Evolutionary conservation across 92 coral and sea anemone species (phyloP).

Genomic region (Montipora capitata): DNA sequence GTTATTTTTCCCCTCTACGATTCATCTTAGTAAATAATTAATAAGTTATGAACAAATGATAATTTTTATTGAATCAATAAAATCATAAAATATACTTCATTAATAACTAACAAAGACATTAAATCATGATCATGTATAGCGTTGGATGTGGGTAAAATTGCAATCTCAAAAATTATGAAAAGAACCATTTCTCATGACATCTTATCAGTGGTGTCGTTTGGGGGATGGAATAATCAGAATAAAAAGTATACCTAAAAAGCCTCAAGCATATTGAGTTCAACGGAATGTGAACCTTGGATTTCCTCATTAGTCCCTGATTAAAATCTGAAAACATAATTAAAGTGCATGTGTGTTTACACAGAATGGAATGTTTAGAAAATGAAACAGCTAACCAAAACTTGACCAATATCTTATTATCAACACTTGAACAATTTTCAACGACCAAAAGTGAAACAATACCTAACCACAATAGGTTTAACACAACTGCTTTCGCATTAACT

Average conservation of each 20-base stretch:
- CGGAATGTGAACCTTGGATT: not conserved
- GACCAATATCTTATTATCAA: not conserved
- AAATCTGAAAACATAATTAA: not conserved
- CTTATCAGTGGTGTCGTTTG: conserved; percentile 3
- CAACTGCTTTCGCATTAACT: not conserved
- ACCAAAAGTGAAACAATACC: conserved; percentile 2
- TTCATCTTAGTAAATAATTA: not conserved
- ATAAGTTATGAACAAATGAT: not conserved
- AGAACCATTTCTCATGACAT: conserved; percentile 5
- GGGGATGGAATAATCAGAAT: not conserved
- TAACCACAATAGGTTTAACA: not conserved
- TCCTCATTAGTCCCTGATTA: conserved; percentile 2
- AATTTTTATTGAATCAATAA: not conserved
- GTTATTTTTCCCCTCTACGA: not conserved
- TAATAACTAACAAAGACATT: not conserved
- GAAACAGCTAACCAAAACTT: conserved; percentile 6
- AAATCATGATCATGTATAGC: conserved; percentile 10
- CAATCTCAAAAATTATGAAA: not conserved
- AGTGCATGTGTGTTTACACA: not conserved
- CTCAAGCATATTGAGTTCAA: not conserved
- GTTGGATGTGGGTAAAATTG: not conserved
- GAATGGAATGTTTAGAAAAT: not conserved
- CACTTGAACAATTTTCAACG: not conserved
- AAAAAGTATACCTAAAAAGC: not conserved
- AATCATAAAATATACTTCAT: not conserved